A percentile compares a stretch with the other conserved stretches of the same genome.
phyloP scores from a whole-genome alignment of 1,140 invertebrate species.

The Microplitis demolitor region DNA sequence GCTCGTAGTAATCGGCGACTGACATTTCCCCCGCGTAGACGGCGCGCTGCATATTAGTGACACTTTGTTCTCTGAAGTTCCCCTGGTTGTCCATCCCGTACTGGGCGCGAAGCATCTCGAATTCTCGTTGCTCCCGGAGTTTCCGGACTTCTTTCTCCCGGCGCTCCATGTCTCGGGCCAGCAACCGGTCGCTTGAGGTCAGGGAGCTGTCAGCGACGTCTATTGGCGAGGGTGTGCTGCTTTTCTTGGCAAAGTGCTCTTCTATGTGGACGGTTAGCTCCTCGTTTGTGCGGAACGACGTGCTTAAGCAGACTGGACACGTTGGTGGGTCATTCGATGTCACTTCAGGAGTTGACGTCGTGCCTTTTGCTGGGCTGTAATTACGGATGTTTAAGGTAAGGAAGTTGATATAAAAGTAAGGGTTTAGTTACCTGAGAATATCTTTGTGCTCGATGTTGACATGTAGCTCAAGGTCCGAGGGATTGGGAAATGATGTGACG shows the following conservation, averaged over 20 bases:
- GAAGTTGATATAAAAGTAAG: background rate
- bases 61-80: conserved; percentile 80
- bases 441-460: conserved; percentile 84
- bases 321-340: conserved; percentile 49
- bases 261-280: conserved; percentile 72
- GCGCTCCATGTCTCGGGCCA: conserved; percentile 68
- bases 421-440: conserved; percentile 65
- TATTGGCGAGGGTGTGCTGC: conserved; percentile 54
- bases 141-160: conserved; percentile 73
- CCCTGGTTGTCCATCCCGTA: conserved; percentile 89
- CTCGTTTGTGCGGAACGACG: conserved; percentile 60
- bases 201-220: conserved; percentile 51
- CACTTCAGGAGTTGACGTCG: conserved; percentile 43
- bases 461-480: conserved; percentile 81
- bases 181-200: conserved; percentile 62
- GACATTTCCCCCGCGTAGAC: conserved; percentile 85
- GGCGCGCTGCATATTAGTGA: conserved; percentile 81
- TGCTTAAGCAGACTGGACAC: conserved; percentile 65
- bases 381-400: background rate
- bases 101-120: conserved; percentile 79
- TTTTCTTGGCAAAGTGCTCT: conserved; percentile 68
- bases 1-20: conserved; percentile 83
- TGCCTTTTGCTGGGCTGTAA: conserved; percentile 53
- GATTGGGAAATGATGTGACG: conserved; percentile 72
- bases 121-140: conserved; percentile 78